phyloP scores from a whole-genome alignment of 2,888 invertebrate species.

The Leptinotarsa haldemani region DNA sequence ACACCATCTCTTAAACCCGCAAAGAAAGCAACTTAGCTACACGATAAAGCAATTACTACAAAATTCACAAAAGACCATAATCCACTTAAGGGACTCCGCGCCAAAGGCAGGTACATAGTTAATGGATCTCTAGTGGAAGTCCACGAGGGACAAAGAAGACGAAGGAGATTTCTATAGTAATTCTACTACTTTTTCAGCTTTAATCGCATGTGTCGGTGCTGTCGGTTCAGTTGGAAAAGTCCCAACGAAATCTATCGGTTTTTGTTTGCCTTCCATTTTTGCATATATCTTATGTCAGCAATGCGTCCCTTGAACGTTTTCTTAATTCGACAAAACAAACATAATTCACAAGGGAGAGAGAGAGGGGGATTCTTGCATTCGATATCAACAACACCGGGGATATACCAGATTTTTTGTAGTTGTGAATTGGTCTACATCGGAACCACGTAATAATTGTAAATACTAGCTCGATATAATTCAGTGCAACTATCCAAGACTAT shows the following conservation, averaged over 20 bases:
- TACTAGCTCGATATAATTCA: too few relatives aligned
- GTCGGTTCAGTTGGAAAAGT: neutral
- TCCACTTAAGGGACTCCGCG: constrained; percentile 60
- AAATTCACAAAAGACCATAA: constrained; percentile 58
- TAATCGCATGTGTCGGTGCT: constrained; percentile 43
- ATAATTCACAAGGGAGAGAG: neutral
- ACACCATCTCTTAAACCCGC: constrained; percentile 14
- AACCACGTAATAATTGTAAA: too few relatives aligned
- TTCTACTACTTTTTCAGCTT: constrained; percentile 21
- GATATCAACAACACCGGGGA: too few relatives aligned
- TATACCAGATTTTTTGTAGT: too few relatives aligned
- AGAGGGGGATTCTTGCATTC: neutral
- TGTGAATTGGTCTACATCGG: too few relatives aligned
- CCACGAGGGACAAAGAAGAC: constrained; percentile 36
- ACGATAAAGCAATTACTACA: constrained; percentile 58
- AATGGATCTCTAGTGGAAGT: constrained; percentile 52
- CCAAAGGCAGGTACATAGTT: constrained; percentile 54
- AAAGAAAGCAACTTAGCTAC: constrained; percentile 11
- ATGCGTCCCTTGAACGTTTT: neutral
- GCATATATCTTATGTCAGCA: neutral
- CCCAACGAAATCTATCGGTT: neutral
- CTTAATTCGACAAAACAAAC: neutral
- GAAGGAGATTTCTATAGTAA: constrained; percentile 19
- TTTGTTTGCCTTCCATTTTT: neutral
- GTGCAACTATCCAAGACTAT: too few relatives aligned